These are phyloP conservation scores for Zygogramma bicolorata DNA, from an alignment of 2,888 invertebrate genomes.

Conservation along the genomic window DNA sequence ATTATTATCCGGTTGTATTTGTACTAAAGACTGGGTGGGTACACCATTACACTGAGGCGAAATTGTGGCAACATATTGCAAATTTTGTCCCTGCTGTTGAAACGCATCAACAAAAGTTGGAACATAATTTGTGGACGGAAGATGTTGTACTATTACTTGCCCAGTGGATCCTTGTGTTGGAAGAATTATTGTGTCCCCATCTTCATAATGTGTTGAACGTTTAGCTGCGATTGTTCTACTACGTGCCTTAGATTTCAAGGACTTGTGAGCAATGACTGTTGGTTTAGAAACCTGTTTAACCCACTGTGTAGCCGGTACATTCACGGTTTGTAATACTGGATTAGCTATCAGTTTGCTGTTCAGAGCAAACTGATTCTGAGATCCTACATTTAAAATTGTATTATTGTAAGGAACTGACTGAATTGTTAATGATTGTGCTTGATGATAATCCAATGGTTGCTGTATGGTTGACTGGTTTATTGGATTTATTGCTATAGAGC, in stretches of 20 bases:
- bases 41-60: slow-evolving; percentile 69
- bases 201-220: slow-evolving; percentile 40
- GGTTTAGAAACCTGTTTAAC: slow-evolving; percentile 57
- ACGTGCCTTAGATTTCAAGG: slow-evolving; percentile 52
- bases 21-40: slow-evolving; percentile 64
- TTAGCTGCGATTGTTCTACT: slow-evolving; percentile 55
- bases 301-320: slow-evolving; percentile 59
- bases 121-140: slow-evolving; percentile 67
- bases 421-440: slow-evolving; percentile 58
- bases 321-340: slow-evolving; percentile 51
- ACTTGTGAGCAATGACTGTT: slow-evolving; percentile 55
- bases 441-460: slow-evolving; percentile 56
- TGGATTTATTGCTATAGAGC: slow-evolving; percentile 51
- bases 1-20: slow-evolving; percentile 67
- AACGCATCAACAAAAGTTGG: slow-evolving; percentile 78
- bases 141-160: slow-evolving; percentile 78
- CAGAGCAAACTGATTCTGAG: slow-evolving; percentile 58
- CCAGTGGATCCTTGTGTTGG: slow-evolving; percentile 45
- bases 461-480: slow-evolving; percentile 50
- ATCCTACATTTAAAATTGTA: slow-evolving; percentile 58
- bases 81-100: slow-evolving; percentile 78
- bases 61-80: slow-evolving; percentile 82
- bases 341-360: slow-evolving; percentile 59
- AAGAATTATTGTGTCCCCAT: slow-evolving; percentile 44
- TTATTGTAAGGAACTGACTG: slow-evolving; percentile 60